Conservation (phyloP, 2,797 vertebrate genomes). For the Alauda arvensis region DNA sequence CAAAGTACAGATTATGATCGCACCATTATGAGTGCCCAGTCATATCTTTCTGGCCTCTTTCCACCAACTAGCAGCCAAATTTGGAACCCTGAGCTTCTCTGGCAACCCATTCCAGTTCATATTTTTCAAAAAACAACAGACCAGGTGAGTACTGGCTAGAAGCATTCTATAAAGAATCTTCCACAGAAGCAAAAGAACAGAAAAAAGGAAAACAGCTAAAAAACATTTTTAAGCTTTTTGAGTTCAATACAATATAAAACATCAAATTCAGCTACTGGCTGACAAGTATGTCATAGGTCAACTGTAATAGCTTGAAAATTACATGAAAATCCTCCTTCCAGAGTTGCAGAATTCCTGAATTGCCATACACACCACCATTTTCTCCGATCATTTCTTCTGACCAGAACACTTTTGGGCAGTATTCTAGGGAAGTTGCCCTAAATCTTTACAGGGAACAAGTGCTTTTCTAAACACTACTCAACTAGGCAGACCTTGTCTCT, state of each 20-base stretch:
- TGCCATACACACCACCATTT: background rate
- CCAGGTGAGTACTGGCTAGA: conserved; percentile 55
- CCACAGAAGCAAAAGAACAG: background rate
- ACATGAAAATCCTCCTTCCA: background rate
- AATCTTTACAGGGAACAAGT: background rate
- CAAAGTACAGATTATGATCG: conserved; percentile 75
- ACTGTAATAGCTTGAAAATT: background rate
- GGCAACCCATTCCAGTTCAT: conserved; percentile 78
- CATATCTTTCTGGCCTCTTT: conserved; percentile 74
- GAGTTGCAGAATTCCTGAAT: background rate
- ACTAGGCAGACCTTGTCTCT: background rate
- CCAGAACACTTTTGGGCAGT: background rate
- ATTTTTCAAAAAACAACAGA: conserved; percentile 59
- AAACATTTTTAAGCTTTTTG: background rate
- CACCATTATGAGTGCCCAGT: conserved; percentile 77
- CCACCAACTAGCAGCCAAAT: conserved; percentile 61
- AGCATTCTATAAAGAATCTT: background rate
- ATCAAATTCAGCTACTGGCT: background rate
- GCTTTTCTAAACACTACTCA: background rate
- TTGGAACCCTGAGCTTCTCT: conserved; percentile 70
- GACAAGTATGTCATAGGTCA: background rate
- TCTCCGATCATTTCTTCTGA: background rate
- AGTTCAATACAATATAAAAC: background rate
- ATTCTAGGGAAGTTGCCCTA: background rate
- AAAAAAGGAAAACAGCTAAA: background rate